Evolutionary conservation across 1,140 invertebrate species (phyloP).

Genomic region (Telenomus remus): DNA sequence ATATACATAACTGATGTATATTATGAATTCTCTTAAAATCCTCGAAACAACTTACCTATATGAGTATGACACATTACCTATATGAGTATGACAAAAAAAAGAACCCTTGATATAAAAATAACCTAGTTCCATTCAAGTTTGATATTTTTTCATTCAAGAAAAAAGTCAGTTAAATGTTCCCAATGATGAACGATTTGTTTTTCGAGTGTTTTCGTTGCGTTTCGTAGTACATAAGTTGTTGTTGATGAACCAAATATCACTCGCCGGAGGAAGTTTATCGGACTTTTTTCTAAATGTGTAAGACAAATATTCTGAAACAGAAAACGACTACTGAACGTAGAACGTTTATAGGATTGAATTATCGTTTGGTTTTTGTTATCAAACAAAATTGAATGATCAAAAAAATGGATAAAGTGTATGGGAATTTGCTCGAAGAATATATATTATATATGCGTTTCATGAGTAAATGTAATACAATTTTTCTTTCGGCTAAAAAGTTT

Average conservation of each 20-base stretch:
- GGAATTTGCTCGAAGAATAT: conserved; percentile 55
- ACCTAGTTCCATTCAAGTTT: conserved; percentile 41
- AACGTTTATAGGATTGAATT: conserved; percentile 30
- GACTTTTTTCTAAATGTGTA: conserved; percentile 48
- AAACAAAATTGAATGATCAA: conserved; percentile 25
- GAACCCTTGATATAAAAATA: conserved; percentile 5
- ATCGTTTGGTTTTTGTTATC: conserved; percentile 42
- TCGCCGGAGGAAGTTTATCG: conserved; percentile 34
- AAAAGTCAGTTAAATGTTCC: conserved; percentile 48
- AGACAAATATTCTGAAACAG: conserved; percentile 36
- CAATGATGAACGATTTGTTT: neutral
- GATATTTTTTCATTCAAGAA: conserved; percentile 55
- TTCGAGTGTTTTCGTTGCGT: conserved; percentile 3
- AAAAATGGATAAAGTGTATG: conserved; percentile 48
- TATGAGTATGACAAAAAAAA: too few relatives aligned
- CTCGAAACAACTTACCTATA: conserved; percentile 31
- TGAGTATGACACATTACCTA: conserved; percentile 12
- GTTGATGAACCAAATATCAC: conserved; percentile 10
- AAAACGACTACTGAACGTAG: conserved; percentile 30
- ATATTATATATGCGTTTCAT: conserved; percentile 59
- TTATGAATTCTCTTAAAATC: conserved; percentile 40
- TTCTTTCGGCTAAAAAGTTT: conserved; percentile 54
- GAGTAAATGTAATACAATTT: conserved; percentile 56
- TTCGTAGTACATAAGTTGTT: conserved; percentile 14
- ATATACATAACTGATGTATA: conserved; percentile 33